Evolutionary conservation across 2,113 vertebrate species (phyloP), one percentile per base, ranked within the genome.

Genomic region (Columba janthina): DNA sequence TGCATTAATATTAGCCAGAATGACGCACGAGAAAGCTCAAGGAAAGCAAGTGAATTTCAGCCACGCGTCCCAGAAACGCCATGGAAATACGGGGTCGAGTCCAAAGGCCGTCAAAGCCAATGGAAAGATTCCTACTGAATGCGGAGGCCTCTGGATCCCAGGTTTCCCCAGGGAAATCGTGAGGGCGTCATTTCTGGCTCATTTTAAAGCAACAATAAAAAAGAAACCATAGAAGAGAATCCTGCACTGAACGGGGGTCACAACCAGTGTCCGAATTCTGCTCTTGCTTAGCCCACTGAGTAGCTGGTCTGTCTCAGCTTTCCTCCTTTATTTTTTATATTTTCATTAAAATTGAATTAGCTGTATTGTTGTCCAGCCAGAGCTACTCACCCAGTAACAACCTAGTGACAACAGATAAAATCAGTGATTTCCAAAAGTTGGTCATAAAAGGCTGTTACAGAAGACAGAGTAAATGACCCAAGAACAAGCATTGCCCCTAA

Each of bases 81-180:
- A 25, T 92, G 93, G 92, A 96, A 97, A 95, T 75, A 31, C 1
- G 56, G 56, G 73, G 58, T 86, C 66, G 17, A 12, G 61, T 92
- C 96, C 93, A 96, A 94, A 89, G 96, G 88, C 94, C 88, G 94
- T 94, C 94, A 92, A 95, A 92, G 50, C 89, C 93, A 38, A 12
- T 79, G 96, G 96, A 96, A 96, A 94, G 77, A 93, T 89, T 93
- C 50, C 54, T 91, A 32, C 62, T 82, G 84, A 92, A 64, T 11
- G 48, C 66, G 87, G 74, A 95, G 80, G 61, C 44, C 70, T 94
- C 74, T 89, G 93, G 87, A 96, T 85, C 87, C 77, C 77, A 56
- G 81, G 54, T 91, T 94, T 89, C 96, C 74, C 93, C 7, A 6
- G 85, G 62, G 87, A 76, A 94, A 76, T 21, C 0, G 0, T 46